phyloP scores from a whole-genome alignment of 1,140 invertebrate genomes.

The Drosophila yakuba region DNA sequence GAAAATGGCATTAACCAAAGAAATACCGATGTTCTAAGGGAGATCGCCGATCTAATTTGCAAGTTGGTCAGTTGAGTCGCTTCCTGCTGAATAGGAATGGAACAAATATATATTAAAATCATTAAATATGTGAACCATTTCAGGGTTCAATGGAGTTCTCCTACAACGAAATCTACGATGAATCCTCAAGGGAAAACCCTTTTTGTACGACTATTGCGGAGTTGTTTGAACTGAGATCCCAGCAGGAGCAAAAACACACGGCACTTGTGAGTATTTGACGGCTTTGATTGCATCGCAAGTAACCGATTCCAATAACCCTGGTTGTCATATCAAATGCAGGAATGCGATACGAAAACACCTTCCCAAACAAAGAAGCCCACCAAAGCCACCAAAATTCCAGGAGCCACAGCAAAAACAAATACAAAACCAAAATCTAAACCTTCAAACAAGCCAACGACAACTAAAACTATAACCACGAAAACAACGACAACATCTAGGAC shows the following conservation, averaged over 20 bases:
- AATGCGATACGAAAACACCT: slow-evolving; percentile 50
- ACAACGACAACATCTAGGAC: slow-evolving; percentile 25
- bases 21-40: slow-evolving; percentile 37
- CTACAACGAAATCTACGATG: slow-evolving; percentile 52
- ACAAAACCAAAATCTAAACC: slow-evolving; percentile 22
- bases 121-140: no score
- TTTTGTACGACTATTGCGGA: slow-evolving; percentile 53
- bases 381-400: slow-evolving; percentile 21
- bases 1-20: slow-evolving; percentile 17
- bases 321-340: slow-evolving; percentile 43
- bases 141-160: slow-evolving; percentile 42
- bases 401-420: slow-evolving; percentile 18
- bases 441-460: slow-evolving; percentile 11
- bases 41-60: slow-evolving; percentile 61
- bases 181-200: slow-evolving; percentile 47
- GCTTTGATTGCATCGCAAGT: slow-evolving; percentile 16
- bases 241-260: neutral
- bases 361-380: slow-evolving; percentile 12
- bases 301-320: slow-evolving; percentile 43
- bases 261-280: slow-evolving; percentile 41
- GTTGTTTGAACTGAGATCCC: slow-evolving; percentile 12
- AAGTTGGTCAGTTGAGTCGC: slow-evolving; percentile 43
- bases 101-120: no score
- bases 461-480: slow-evolving; percentile 12
- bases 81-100: neutral